Evolutionary conservation across 2,797 vertebrate genomes (phyloP), one percentile per base, ranked within the genome.

Genomic region (Spinibarbus caldwelli): DNA sequence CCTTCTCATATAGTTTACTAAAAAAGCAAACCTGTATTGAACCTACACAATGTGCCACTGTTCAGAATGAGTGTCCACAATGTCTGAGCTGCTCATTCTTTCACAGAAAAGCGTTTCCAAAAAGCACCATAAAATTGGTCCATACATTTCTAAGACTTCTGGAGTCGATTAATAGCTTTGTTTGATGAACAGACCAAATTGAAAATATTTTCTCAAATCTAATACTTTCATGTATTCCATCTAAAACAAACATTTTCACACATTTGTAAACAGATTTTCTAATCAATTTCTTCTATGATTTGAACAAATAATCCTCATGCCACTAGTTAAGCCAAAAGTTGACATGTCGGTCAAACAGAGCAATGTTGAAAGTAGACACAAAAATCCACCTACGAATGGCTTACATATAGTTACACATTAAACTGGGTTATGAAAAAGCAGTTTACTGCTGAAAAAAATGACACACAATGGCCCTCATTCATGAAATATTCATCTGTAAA

Each of bases 401-500:
- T 45, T 62, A 31, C 31, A 52, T 82, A 23, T 12, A 80, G 29
- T 49, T 29, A 43, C 38, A 43, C 71, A 83, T 67, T 67, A 41
- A 66, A 66, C 15, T 23, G 34, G 26, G 57, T 75, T 73, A 23
- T 29, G 21, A 83, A 43, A 41, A 66, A 49, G 43, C 14, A 31
- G 41, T 77, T 83, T 52, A 41, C 31, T 49, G 47, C 47, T 49
- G 45, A 76, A 34, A 82, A 82, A 73, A 67, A 67, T 6, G 62
- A 49, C 62, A 80, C 26, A 67, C 59, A 41, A 31, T 68, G 45
- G 72, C 2, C 45, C 82, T 67, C 59, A 54, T 54, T 83, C 62
- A 67, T 83, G 47, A 83, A 83, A 77, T 66, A 67, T 78, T 78
- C 5, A 78, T 80, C 43, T 31, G 59, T 23, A 45, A 64, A 47